Evolutionary conservation across 1,140 invertebrate species (phyloP).

Genomic region (Sitodiplosis mosellana): DNA sequence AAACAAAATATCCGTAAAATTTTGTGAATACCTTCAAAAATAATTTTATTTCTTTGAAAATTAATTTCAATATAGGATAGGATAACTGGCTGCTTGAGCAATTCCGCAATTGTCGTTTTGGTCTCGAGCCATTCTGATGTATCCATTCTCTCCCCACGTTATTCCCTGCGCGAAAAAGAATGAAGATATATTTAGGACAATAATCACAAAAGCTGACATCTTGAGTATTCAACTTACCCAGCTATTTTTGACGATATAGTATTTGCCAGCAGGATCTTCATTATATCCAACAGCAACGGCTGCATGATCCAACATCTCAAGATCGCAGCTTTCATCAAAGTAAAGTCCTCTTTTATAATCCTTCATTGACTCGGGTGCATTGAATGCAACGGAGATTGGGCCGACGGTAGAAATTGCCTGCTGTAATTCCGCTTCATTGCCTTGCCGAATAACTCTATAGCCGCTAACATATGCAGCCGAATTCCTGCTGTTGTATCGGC

Average conservation of each 20-base stretch:
- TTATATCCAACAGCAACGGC: conserved; percentile 74
- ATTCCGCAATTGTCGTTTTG: conserved; percentile 57
- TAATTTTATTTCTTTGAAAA: no score
- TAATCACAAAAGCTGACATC: no score
- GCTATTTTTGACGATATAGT: conserved; percentile 57
- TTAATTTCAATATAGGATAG: no score
- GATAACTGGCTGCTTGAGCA: conserved; percentile 45
- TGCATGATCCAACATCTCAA: conserved; percentile 51
- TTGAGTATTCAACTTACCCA: no score
- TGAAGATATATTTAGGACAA: no score
- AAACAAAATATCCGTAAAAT: no score
- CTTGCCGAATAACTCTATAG: conserved; percentile 63
- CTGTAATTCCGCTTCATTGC: conserved; percentile 49
- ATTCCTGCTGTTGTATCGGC: conserved; percentile 29
- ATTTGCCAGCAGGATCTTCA: conserved; percentile 41
- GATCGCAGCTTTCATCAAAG: conserved; percentile 39
- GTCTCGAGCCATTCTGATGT: conserved; percentile 57
- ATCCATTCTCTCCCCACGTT: conserved; percentile 51
- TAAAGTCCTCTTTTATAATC: conserved; percentile 37
- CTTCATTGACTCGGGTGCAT: no score
- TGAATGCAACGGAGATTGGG: no score
- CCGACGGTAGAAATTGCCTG: conserved; percentile 68
- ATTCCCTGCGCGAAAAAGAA: no score
- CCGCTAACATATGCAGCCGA: conserved; percentile 65
- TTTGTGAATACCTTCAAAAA: no score